Percentiles rank a stretch among this genome's conserved stretches.
Conservation (phyloP, 2,888 invertebrate species). For the Philopedon plagiatum region DNA sequence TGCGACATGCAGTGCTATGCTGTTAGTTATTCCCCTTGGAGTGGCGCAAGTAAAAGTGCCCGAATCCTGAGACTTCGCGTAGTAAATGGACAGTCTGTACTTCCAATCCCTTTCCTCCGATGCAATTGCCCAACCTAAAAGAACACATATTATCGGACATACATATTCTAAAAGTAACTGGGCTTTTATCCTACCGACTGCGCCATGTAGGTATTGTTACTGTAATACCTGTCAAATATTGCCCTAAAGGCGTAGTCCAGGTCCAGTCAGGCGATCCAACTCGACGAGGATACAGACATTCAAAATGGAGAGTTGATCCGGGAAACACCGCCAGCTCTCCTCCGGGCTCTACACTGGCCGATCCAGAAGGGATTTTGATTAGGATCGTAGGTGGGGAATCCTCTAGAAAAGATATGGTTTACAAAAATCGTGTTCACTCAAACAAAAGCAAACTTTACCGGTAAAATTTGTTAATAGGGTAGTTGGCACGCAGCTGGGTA, state of each 20-base stretch:
- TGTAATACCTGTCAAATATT: conserved; percentile 82
- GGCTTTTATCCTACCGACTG: no score
- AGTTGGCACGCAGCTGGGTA: conserved; percentile 90
- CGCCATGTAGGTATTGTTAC: no score
- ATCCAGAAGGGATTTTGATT: conserved; percentile 83
- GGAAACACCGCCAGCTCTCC: conserved; percentile 87
- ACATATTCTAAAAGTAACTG: no score
- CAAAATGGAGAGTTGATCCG: conserved; percentile 84
- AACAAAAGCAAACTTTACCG: conserved; percentile 69
- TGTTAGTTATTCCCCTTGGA: conserved; percentile 84
- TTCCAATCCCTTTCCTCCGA: conserved; percentile 84
- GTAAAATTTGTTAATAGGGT: conserved; percentile 89
- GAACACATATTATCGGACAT: not conserved
- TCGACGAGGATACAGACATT: conserved; percentile 83
- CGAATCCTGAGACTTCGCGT: conserved; percentile 86
- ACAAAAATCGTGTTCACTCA: conserved; percentile 4
- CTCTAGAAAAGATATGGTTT: conserved; percentile 71
- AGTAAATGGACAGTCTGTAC: conserved; percentile 85
- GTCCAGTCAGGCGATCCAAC: conserved; percentile 90
- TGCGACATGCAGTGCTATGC: conserved; percentile 81
- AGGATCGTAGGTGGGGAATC: conserved; percentile 87
- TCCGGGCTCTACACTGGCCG: conserved; percentile 84
- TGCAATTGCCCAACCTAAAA: conserved; percentile 81
- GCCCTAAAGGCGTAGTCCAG: conserved; percentile 86
- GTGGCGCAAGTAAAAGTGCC: conserved; percentile 89